Conservation (phyloP, 2,888 invertebrate genomes). For the Atethmia centrago region DNA sequence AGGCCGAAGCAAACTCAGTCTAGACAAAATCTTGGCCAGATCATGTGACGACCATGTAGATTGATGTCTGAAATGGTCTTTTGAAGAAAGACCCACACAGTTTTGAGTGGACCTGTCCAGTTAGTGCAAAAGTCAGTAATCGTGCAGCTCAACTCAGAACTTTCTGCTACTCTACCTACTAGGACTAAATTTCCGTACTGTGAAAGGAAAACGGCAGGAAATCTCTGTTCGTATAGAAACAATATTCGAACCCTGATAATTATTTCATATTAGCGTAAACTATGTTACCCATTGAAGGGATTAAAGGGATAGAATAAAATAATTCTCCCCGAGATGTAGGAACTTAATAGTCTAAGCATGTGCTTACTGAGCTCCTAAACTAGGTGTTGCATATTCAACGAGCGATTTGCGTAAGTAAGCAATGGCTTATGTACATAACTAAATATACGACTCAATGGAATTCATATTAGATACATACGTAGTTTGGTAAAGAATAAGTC, state of each 20-base stretch:
- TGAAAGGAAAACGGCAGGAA: background rate
- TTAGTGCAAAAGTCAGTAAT: no score
- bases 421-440: slow-evolving; percentile 87
- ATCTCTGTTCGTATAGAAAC: background rate
- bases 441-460: slow-evolving; percentile 71
- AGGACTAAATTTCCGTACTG: background rate
- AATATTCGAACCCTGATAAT: slow-evolving; percentile 30
- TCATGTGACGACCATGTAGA: no score
- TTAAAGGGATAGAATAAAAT: slow-evolving; percentile 72
- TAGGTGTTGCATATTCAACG: slow-evolving; percentile 90
- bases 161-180: no score
- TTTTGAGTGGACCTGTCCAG: no score
- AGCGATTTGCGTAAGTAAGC: slow-evolving; percentile 90
- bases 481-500: slow-evolving; percentile 66
- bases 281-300: slow-evolving; percentile 62
- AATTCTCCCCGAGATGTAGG: slow-evolving; percentile 76
- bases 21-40: no score
- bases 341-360: slow-evolving; percentile 89
- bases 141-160: no score
- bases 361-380: slow-evolving; percentile 88
- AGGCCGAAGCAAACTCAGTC: no score
- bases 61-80: no score
- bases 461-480: slow-evolving; percentile 63
- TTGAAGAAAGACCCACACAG: no score
- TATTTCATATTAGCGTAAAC: slow-evolving; percentile 46